A percentile compares a stretch with the other conserved stretches of the same genome.
phyloP scores from a whole-genome alignment of 2,888 invertebrate species.

The Halictus ligatus region DNA sequence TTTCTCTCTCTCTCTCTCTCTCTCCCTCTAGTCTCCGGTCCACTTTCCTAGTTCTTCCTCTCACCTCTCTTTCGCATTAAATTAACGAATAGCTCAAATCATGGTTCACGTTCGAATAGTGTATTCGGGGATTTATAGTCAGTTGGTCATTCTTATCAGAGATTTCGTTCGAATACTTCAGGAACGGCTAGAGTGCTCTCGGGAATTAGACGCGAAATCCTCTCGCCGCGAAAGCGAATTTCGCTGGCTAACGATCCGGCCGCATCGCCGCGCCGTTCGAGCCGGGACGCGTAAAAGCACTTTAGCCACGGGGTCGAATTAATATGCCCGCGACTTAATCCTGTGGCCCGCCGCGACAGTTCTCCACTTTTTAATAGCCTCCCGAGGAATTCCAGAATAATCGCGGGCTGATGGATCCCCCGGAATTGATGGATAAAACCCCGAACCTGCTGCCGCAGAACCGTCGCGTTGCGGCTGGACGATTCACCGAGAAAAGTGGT shows the following conservation, averaged over 20 bases:
- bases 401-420: background rate
- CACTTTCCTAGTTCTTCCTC: constrained; percentile 27
- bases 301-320: constrained; percentile 53
- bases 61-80: background rate
- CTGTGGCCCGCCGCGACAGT: constrained; percentile 20
- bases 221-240: constrained; percentile 54
- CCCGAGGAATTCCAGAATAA: background rate
- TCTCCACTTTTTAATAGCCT: constrained; percentile 24
- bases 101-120: background rate
- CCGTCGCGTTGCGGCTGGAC: background rate
- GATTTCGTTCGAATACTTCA: background rate
- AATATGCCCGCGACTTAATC: constrained; percentile 59
- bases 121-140: background rate
- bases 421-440: constrained; percentile 1
- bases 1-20: background rate
- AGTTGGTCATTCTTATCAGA: background rate
- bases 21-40: background rate
- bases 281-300: constrained; percentile 58
- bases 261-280: constrained; percentile 22
- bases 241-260: constrained; percentile 21
- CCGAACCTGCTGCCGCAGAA: background rate
- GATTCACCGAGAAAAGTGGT: background rate
- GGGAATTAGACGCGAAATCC: constrained; percentile 56
- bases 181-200: constrained; percentile 38
- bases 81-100: background rate